Percentiles rank a stretch among this genome's conserved stretches.
phyloP scores from a whole-genome alignment of 2,113 vertebrate genomes.

The Perognathus longimembris region DNA sequence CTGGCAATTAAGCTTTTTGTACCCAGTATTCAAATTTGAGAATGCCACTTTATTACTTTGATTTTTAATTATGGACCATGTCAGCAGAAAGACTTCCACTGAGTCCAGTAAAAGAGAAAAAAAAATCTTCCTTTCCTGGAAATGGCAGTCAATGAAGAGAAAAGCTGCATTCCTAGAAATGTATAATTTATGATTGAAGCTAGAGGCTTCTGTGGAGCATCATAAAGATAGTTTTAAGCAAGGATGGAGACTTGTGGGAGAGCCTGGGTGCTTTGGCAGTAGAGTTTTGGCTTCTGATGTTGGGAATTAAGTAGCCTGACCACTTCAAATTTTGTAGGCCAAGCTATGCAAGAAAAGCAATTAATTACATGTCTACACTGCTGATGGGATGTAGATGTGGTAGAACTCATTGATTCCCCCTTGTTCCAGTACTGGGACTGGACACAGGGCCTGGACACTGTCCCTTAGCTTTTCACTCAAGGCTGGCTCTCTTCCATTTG shows the following conservation, averaged over 20 bases:
- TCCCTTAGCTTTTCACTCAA: no score
- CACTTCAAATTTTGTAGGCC: not conserved
- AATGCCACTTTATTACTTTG: slow-evolving; percentile 62
- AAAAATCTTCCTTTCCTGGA: slow-evolving; percentile 71
- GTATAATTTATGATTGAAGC: slow-evolving; percentile 76
- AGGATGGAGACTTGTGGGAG: not conserved
- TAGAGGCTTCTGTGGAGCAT: slow-evolving; percentile 48
- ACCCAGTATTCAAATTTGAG: slow-evolving; percentile 68
- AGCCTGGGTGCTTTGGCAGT: not conserved
- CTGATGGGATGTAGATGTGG: no score
- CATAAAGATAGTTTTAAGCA: slow-evolving; percentile 52
- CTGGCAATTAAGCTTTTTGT: slow-evolving; percentile 62
- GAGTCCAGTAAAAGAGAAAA: slow-evolving; percentile 37
- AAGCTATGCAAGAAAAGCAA: slow-evolving; percentile 41
- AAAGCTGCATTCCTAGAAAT: slow-evolving; percentile 76
- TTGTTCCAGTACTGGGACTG: no score
- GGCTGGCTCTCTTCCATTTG: no score
- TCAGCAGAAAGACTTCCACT: slow-evolving; percentile 38
- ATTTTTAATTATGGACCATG: slow-evolving; percentile 58
- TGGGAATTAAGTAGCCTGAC: not conserved
- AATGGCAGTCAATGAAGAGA: slow-evolving; percentile 76
- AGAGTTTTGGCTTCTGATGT: slow-evolving; percentile 4
- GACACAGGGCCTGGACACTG: no score
- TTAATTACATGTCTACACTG: slow-evolving; percentile 21
- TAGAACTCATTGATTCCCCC: no score